Base-by-base conservation (phyloP, 2,888 invertebrate species). In the Lasioglossum morio region DNA sequence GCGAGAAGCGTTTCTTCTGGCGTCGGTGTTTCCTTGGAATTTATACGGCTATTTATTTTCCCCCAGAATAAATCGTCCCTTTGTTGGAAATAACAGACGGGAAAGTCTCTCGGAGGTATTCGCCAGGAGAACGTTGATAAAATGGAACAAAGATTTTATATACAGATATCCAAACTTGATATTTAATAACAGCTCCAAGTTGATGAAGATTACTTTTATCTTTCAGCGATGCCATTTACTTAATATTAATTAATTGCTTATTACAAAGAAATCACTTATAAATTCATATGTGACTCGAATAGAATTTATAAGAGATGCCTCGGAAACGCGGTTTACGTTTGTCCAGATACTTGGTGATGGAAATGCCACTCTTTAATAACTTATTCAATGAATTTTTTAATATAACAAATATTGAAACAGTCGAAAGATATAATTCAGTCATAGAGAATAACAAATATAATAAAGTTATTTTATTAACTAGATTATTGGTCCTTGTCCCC, bases 31-130 rank as follows among this genome's bases (percentile, higher is more conserved):
- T 57, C 63, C 4, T 57, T 77, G 57, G 46, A 74, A 86, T 86
- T 77, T 79, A 79, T 86, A 57, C 27, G 46, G 43, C 74, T n/a
- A 77, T 86, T 81, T 72, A 74, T 74, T 86, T 34, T 19, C n/a
- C 34, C 16, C 7, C 30, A 0, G 23, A 66, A 79, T 66, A 79
- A 72, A 57, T 84, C 19, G 40, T 46, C 14, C n/a, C 37, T 74
- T 57, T 74, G 48, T 37, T 63, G 23, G 63, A 40, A 72, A 76
- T 53, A 75, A 63, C 7, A 23, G 27, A n/a, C 10, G 7, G 30
- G 19, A 72, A 48, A 14, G 37, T 60, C 48, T 66, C 16, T 34
- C 14, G 30, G 60, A 27, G 34, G 19, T 30, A 48, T 60, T 23
- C 8, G 16, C 12, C 34, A 19, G n/a, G 19, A 2, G 27, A 46